phyloP scores from a whole-genome alignment of 2,888 invertebrate genomes.

The Melikaiella ostensackeni region DNA sequence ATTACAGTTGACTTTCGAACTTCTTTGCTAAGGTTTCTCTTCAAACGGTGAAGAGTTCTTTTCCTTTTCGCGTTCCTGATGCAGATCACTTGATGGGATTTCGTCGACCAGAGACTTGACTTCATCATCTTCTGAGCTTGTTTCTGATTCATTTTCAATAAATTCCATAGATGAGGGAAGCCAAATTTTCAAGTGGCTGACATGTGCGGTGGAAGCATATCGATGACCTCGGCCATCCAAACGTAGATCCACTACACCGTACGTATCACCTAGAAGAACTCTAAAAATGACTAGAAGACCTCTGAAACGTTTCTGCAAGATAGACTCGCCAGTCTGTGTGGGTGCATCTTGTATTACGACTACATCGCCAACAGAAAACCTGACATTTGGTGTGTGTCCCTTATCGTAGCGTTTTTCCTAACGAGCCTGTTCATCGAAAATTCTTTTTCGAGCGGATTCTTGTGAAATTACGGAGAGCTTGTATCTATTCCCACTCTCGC shows the following conservation, averaged over 20 bases:
- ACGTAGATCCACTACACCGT: neutral
- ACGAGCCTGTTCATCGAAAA: no score
- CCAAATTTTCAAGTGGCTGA: neutral
- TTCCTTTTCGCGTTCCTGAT: no score
- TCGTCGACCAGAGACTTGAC: no score
- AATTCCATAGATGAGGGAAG: neutral
- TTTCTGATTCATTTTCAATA: no score
- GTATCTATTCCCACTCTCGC: neutral
- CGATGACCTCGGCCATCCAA: neutral
- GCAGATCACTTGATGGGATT: no score
- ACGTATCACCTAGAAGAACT: neutral
- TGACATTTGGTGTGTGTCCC: neutral
- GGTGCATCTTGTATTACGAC: neutral
- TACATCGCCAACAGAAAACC: neutral
- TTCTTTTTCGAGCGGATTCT: neutral
- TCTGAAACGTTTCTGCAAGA: neutral
- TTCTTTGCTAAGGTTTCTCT: no score
- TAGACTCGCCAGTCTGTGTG: neutral
- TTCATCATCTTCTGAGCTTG: no score
- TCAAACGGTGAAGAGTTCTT: no score
- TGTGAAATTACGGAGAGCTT: neutral
- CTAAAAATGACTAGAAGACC: neutral
- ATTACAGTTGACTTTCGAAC: no score
- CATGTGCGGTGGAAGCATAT: neutral
- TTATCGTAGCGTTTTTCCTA: neutral